phyloP scores from a whole-genome alignment of 30 jellyfish, hydroid and myxozoan genomes.

The Catostylus mosaicus region DNA sequence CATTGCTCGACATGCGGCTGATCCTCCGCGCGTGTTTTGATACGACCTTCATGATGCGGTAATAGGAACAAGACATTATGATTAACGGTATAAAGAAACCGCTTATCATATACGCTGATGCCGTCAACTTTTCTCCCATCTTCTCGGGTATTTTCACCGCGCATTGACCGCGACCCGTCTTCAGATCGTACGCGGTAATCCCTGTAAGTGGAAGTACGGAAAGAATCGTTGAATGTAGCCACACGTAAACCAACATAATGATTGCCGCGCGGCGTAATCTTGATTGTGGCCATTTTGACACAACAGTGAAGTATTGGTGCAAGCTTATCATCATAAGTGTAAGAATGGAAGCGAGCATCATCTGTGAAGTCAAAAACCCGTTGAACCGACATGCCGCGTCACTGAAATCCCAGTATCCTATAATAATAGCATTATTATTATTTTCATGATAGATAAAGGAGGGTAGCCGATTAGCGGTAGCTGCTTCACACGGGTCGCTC shows the following conservation, averaged over 20 bases:
- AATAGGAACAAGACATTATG: slow-evolving; percentile 66
- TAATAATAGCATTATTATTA: too few species aligned
- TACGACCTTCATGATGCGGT: slow-evolving; percentile 58
- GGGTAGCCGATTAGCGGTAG: too few species aligned
- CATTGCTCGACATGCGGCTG: slow-evolving; percentile 56
- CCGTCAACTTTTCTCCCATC: slow-evolving; percentile 63
- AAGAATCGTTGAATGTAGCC: slow-evolving; percentile 67
- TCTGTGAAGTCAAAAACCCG: slow-evolving; percentile 64
- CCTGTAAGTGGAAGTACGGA: slow-evolving; percentile 65
- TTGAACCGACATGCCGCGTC: slow-evolving; percentile 70
- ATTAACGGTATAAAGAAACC: slow-evolving; percentile 73
- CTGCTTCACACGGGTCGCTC: too few species aligned
- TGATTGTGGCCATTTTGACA: slow-evolving; percentile 61
- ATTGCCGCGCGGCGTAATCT: slow-evolving; percentile 71
- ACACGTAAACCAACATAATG: slow-evolving; percentile 56
- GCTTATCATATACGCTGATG: slow-evolving; percentile 57
- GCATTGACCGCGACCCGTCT: slow-evolving; percentile 84
- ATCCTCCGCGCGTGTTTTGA: slow-evolving; percentile 65
- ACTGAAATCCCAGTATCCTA: slow-evolving; percentile 76
- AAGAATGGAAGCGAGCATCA: slow-evolving; percentile 74
- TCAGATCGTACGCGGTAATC: slow-evolving; percentile 56
- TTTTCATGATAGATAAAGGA: too few species aligned
- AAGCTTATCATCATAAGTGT: slow-evolving; percentile 71
- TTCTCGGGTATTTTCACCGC: slow-evolving; percentile 60
- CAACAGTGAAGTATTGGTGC: slow-evolving; percentile 80